A percentile compares a stretch with the other conserved stretches of the same genome.
Evolutionary conservation across 1,140 invertebrate species (phyloP).

Genomic region (Neodiprion lecontei): DNA sequence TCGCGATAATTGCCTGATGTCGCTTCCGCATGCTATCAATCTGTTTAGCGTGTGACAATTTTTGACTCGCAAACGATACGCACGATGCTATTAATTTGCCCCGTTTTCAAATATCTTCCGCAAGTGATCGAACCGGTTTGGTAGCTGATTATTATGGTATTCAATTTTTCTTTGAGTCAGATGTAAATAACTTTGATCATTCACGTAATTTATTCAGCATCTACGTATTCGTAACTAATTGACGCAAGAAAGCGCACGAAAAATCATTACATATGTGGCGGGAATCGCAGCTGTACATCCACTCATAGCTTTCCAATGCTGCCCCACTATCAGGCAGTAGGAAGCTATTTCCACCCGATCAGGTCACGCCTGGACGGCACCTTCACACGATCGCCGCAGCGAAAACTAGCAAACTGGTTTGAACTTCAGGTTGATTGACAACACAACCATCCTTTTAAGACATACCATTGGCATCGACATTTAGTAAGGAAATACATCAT

Average conservation of each 20-base stretch:
- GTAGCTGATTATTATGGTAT: too few species aligned
- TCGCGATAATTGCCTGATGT: too few species aligned
- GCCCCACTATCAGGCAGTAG: neutral
- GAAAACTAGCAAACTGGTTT: neutral
- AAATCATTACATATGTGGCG: neutral
- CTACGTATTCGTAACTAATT: neutral
- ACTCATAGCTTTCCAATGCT: neutral
- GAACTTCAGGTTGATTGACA: neutral
- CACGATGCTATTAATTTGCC: too few species aligned
- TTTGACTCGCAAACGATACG: too few species aligned
- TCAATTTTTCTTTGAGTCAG: too few species aligned
- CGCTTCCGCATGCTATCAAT: too few species aligned
- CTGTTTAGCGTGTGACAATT: too few species aligned
- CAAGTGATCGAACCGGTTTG: too few species aligned
- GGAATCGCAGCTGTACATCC: neutral
- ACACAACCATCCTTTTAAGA: neutral
- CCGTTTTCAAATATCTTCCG: too few species aligned
- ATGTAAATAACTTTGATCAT: neutral
- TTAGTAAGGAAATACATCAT: neutral
- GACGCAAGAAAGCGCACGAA: neutral
- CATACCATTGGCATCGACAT: too few species aligned
- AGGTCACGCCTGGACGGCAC: neutral
- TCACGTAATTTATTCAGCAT: neutral
- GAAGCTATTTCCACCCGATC: neutral
- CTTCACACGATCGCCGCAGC: neutral